These are phyloP conservation scores for Rhynchomys soricoides DNA, from an alignment of 2,113 vertebrate genomes.

Conservation along the genomic window DNA sequence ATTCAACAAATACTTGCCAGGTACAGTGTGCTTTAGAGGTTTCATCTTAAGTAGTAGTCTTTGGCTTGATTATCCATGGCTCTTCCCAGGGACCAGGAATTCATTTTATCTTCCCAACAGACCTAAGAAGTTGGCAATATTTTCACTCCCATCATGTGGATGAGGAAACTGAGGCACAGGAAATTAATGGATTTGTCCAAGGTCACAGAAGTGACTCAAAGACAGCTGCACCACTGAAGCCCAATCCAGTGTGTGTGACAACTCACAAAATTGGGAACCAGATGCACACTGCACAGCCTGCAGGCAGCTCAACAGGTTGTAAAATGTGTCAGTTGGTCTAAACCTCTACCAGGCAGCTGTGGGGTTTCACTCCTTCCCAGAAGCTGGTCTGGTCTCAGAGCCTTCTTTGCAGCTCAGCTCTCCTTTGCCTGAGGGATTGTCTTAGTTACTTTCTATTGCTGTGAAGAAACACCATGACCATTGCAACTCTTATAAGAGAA, in stretches of 20 bases:
- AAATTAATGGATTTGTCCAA: neutral
- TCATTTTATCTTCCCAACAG: neutral
- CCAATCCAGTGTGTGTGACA: neutral
- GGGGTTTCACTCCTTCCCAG: neutral
- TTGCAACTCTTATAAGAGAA: neutral
- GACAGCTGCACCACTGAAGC: neutral
- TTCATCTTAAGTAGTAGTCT: constrained; percentile 18
- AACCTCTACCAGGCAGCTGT: neutral
- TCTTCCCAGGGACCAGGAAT: neutral
- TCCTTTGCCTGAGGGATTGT: neutral
- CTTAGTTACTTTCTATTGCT: neutral
- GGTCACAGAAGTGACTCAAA: neutral
- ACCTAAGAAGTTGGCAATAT: neutral
- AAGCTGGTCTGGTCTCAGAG: neutral
- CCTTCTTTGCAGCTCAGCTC: neutral
- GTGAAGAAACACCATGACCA: neutral
- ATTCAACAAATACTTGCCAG: neutral
- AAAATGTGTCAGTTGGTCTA: neutral
- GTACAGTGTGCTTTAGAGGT: neutral
- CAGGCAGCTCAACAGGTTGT: neutral
- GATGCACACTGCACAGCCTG: neutral
- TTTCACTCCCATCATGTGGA: neutral
- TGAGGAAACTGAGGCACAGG: constrained; percentile 16
- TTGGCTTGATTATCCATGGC: neutral
- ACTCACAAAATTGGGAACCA: neutral